These are phyloP conservation scores for Galagoides demidoff DNA, from an alignment of 2,797 vertebrate species.

Conservation along the genomic window DNA sequence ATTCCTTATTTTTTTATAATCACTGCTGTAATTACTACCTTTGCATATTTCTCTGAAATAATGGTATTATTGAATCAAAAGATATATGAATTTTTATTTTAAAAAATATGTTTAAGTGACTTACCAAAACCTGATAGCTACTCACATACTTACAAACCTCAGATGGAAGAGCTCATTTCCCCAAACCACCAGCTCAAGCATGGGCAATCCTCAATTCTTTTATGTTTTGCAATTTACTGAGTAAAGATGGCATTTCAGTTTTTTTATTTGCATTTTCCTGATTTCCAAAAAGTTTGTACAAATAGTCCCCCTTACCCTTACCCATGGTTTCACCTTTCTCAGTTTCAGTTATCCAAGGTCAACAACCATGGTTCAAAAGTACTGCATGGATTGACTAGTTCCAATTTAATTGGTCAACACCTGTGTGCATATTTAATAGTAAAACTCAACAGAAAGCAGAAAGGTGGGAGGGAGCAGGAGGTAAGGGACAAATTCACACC, in stretches of 20 bases:
- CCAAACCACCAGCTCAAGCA: background rate
- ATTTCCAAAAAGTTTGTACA: background rate
- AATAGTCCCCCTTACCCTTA: background rate
- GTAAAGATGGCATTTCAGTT: background rate
- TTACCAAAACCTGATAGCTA: slow-evolving; percentile 9
- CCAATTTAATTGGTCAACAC: too few species aligned
- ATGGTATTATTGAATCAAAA: background rate
- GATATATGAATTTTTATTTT: slow-evolving; percentile 6
- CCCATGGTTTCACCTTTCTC: background rate
- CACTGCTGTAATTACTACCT: background rate
- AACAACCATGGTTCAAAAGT: background rate
- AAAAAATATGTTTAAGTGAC: slow-evolving; percentile 1
- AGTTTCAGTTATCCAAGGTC: background rate
- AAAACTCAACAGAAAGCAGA: too few species aligned
- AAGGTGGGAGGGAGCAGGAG: too few species aligned
- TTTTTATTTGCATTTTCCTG: background rate
- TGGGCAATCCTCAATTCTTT: background rate
- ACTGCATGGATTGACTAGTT: background rate
- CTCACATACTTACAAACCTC: background rate
- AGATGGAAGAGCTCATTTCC: background rate
- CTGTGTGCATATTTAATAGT: too few species aligned
- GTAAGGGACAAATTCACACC: too few species aligned
- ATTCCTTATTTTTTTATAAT: background rate
- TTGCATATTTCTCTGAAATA: background rate
- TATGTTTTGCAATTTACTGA: background rate